These are phyloP conservation scores for Neoascia interrupta DNA, from an alignment of 2,888 invertebrate species.

Conservation along the genomic window DNA sequence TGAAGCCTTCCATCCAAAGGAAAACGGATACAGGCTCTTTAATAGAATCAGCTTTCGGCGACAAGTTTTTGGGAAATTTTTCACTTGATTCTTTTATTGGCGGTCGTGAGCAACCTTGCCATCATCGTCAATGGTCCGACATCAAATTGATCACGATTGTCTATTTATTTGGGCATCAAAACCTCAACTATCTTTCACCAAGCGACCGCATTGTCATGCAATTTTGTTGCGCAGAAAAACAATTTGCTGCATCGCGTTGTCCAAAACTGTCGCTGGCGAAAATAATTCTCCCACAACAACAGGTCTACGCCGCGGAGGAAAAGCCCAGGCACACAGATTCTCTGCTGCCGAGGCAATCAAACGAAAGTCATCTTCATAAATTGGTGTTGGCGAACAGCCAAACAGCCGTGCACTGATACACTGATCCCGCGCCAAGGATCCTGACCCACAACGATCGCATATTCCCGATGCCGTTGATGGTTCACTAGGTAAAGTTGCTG, in stretches of 20 bases:
- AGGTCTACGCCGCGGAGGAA: background rate
- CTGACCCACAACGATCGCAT: conserved; percentile 42
- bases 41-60: background rate
- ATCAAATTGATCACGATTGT: conserved; percentile 64
- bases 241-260: conserved; percentile 41
- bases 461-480: conserved; percentile 29
- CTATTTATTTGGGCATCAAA: conserved; percentile 63
- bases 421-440: conserved; percentile 56
- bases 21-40: no score
- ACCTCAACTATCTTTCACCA: conserved; percentile 46
- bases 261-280: conserved; percentile 47
- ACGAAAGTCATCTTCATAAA: conserved; percentile 67
- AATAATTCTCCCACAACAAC: conserved; percentile 57
- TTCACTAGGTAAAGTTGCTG: conserved; percentile 51
- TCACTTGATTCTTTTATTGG: conserved; percentile 46
- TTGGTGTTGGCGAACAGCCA: conserved; percentile 42
- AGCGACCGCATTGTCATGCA: conserved; percentile 5
- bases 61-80: background rate
- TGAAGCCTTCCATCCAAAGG: no score
- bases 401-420: conserved; percentile 45
- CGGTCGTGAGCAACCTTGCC: conserved; percentile 55
- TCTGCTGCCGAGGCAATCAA: conserved; percentile 28
- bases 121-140: conserved; percentile 43
- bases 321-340: conserved; percentile 8
- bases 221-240: conserved; percentile 32